These are phyloP conservation scores for Anolis apletophallus DNA, from an alignment of 2,797 vertebrate species.

Conservation along the genomic window DNA sequence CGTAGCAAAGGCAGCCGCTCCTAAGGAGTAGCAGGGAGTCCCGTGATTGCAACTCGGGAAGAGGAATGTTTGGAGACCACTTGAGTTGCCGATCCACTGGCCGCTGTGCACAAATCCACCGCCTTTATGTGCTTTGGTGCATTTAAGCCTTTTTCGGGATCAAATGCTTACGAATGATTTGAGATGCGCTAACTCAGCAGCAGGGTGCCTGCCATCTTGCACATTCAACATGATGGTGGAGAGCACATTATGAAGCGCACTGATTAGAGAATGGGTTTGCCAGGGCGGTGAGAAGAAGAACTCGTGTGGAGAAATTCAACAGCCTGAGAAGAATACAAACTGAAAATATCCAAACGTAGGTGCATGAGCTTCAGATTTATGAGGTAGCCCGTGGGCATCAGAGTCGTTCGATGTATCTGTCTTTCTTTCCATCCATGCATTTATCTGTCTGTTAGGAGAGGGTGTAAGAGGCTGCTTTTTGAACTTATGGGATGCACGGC, in stretches of 20 bases:
- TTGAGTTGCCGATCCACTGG: constrained; percentile 53
- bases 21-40: too few species aligned
- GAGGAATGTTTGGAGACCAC: constrained; percentile 47
- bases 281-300: constrained; percentile 31
- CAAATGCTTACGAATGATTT: constrained; percentile 58
- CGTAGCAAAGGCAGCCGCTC: not conserved
- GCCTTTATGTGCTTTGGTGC: constrained; percentile 38
- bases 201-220: constrained; percentile 31
- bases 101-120: constrained; percentile 53
- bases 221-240: constrained; percentile 26
- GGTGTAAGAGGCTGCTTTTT: constrained; percentile 39
- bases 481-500: too few species aligned
- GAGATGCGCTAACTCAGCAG: constrained; percentile 25
- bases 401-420: not conserved
- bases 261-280: constrained; percentile 44
- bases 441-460: constrained; percentile 26
- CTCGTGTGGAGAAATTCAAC: constrained; percentile 4
- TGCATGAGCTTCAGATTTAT: constrained; percentile 49
- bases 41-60: constrained; percentile 34
- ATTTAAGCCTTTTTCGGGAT: constrained; percentile 62
- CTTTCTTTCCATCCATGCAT: not conserved
- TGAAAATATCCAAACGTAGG: constrained; percentile 18
- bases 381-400: constrained; percentile 41
- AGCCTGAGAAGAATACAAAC: not conserved
- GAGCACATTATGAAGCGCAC: constrained; percentile 31